Evolutionary conservation across 2,888 invertebrate genomes (phyloP).

Genomic region (Spatulosminthurus flaviceps): DNA sequence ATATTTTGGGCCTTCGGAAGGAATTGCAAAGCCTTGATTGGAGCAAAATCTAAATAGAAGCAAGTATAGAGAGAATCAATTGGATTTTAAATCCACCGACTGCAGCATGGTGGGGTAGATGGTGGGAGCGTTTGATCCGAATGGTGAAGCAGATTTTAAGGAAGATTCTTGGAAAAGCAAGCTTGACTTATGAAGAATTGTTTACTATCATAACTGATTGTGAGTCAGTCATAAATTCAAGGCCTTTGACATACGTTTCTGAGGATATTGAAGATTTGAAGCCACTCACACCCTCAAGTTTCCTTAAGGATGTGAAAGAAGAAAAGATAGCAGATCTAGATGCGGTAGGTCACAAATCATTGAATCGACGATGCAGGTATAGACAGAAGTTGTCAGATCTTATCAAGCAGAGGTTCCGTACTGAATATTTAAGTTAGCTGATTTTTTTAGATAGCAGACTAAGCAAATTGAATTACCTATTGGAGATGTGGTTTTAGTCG

Average conservation of each 20-base stretch:
- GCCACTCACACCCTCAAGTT: constrained; percentile 60
- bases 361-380: constrained; percentile 53
- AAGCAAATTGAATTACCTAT: not conserved
- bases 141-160: constrained; percentile 52
- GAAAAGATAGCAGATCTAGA: constrained; percentile 25
- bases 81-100: constrained; percentile 32
- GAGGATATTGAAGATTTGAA: constrained; percentile 60
- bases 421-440: constrained; percentile 60
- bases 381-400: constrained; percentile 59
- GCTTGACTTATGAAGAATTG: constrained; percentile 37
- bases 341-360: not conserved
- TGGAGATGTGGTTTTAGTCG: constrained; percentile 9
- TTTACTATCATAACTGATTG: constrained; percentile 53
- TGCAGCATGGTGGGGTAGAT: constrained; percentile 44
- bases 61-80: constrained; percentile 44
- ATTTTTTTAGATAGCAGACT: not conserved
- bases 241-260: constrained; percentile 63
- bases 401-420: constrained; percentile 59
- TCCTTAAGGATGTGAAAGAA: too few species aligned
- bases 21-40: too few species aligned
- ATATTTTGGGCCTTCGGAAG: too few species aligned
- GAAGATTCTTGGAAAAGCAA: not conserved
- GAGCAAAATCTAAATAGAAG: too few species aligned
- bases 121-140: constrained; percentile 55
- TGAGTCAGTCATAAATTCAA: constrained; percentile 64